These are phyloP conservation scores for Anser cygnoides DNA, from an alignment of 2,113 vertebrate species.

Conservation along the genomic window DNA sequence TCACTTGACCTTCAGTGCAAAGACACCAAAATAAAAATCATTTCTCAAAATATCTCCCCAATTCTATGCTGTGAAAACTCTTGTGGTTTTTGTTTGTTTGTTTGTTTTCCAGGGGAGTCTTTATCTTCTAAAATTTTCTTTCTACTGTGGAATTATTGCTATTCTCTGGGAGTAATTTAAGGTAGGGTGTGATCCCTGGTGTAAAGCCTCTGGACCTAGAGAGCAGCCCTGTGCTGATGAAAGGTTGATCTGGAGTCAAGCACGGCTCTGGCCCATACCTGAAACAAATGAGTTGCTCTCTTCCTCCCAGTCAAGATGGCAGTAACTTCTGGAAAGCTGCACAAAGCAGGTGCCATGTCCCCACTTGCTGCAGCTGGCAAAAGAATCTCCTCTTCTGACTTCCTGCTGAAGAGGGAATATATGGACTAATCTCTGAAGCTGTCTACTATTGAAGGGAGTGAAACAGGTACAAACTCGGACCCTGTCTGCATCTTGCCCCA, in stretches of 20 bases:
- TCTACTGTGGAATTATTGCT: neutral
- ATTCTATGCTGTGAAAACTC: neutral
- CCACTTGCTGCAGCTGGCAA: neutral
- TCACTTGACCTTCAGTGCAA: neutral
- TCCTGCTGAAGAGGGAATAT: neutral
- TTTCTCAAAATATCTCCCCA: neutral
- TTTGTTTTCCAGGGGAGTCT: neutral
- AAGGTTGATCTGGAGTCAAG: neutral
- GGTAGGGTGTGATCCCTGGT: neutral
- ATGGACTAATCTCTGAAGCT: neutral
- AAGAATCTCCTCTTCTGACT: neutral
- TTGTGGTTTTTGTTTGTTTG: neutral
- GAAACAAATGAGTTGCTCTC: neutral
- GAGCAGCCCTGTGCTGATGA: neutral
- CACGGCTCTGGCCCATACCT: neutral
- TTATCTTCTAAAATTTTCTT: neutral
- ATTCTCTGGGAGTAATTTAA: neutral
- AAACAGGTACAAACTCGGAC: neutral
- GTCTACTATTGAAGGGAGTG: neutral
- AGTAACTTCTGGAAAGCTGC: neutral
- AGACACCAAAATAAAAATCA: neutral
- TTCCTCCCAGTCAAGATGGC: fast-evolving
- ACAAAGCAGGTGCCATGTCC: neutral
- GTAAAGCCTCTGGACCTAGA: no score
- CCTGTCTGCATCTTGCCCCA: neutral